Evolutionary conservation across 1,140 invertebrate genomes (phyloP).

Genomic region (Batillaria attramentaria): DNA sequence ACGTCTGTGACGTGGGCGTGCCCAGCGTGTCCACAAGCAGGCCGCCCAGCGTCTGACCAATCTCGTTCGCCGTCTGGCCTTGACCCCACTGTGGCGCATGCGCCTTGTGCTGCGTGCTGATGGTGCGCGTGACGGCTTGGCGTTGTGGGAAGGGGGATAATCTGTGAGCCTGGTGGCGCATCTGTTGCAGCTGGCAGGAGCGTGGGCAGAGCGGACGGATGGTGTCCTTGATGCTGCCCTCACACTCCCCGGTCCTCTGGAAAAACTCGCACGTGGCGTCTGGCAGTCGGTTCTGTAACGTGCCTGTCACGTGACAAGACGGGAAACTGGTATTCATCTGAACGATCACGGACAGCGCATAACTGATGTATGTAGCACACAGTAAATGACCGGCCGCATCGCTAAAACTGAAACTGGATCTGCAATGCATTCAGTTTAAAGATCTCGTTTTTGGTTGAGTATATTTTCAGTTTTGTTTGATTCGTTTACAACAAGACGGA

Average conservation of each 20-base stretch:
- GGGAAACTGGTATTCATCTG: too few relatives aligned
- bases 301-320: too few relatives aligned
- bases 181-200: conserved; percentile 32
- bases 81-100: not conserved
- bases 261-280: conserved; percentile 42
- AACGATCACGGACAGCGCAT: too few relatives aligned
- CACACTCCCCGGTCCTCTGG: conserved; percentile 30
- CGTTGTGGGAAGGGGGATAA: not conserved
- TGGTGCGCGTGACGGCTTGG: not conserved
- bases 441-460: too few relatives aligned
- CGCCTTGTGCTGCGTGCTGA: conserved; percentile 3
- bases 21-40: not conserved
- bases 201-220: conserved; percentile 35
- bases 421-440: too few relatives aligned
- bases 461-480: too few relatives aligned
- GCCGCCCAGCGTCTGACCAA: not conserved
- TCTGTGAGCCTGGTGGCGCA: not conserved
- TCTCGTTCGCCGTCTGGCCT: conserved; percentile 19
- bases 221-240: conserved; percentile 38
- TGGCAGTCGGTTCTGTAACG: conserved; percentile 31
- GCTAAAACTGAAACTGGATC: too few relatives aligned
- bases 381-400: too few relatives aligned
- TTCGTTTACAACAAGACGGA: too few relatives aligned
- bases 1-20: not conserved
- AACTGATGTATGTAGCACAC: too few relatives aligned